Base-by-base conservation (phyloP, 2,797 vertebrate genomes). In the Neoniphon sammara region DNA sequence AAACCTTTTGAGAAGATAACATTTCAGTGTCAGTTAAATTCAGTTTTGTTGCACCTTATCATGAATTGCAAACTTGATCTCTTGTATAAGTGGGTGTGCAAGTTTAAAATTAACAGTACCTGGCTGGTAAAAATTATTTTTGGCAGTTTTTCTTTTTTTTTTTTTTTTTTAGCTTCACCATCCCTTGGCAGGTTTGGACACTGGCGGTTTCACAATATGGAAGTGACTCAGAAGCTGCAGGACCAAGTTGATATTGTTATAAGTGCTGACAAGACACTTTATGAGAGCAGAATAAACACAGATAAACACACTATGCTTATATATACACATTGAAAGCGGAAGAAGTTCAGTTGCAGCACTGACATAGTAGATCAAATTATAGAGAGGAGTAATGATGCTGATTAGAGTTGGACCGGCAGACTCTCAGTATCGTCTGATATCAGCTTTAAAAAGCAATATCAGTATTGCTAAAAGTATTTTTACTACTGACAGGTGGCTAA, bases 121-220 rank as follows among this genome's bases (percentile, higher is more conserved):
- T 54, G 23, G 2, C 7, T 25, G 5, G 15, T 5, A 18, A 17
- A 17, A 46, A 6, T 4, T 17, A 17, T 46, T 46, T 6, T 17
- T 46, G 44, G 15, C 44, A 39, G 36, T 21, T 34, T 34, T 34
- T 34, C 5, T 6, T 44, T 65, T 54, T 70, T 14, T 7, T 0
- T 39, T 4, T 44, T 67, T 57, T 80, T 73, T 69, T 71, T 61
- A 14, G 14, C 52, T 62, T 30, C 56, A 42, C 75, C 3, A 12
- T 44, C 0, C 61, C 15, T 70, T 79, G 74, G 73, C 55, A 20
- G 15, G 5, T 0, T 57, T 25, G 54, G 34, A 75, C 65, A 53
- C 2, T 52, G 15, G 27, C 9, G 67, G 46, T 88, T 87, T 56
- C 64, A 66, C 82, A 86, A 31, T 49, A 27, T 3, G 31, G n/a